Conservation (phyloP, 2,888 invertebrate species). For the Cataglyphis rosenhaueri region DNA sequence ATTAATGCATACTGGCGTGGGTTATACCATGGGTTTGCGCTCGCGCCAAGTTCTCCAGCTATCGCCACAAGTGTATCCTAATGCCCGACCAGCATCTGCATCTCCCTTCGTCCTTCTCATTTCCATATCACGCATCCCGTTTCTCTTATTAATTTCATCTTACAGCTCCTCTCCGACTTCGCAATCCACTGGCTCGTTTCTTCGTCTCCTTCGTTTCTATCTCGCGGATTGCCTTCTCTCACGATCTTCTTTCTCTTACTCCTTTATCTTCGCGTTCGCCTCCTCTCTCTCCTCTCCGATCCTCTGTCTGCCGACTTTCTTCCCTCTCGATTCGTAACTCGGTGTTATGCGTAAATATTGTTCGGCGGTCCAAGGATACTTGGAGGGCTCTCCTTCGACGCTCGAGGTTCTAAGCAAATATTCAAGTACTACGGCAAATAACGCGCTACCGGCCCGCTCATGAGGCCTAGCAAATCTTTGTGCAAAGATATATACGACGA, state of each 20-base stretch:
- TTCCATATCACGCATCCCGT: constrained; percentile 74
- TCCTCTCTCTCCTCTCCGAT: constrained; percentile 24
- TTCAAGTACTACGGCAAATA: constrained; percentile 74
- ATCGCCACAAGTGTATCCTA: constrained; percentile 71
- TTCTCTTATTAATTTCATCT: constrained; percentile 76
- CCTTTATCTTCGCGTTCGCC: constrained; percentile 60
- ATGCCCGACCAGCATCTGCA: constrained; percentile 58
- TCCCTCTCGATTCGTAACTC: constrained; percentile 66
- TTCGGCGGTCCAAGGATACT: constrained; percentile 75
- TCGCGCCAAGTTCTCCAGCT: constrained; percentile 62
- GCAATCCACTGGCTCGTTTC: constrained; percentile 59
- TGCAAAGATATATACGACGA: constrained; percentile 53
- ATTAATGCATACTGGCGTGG: constrained; percentile 76
- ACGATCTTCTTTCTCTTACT: constrained; percentile 61
- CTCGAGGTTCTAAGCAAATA: constrained; percentile 74
- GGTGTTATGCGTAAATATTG: constrained; percentile 79
- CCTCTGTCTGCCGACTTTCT: constrained; percentile 52
- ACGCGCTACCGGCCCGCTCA: constrained; percentile 61
- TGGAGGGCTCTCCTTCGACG: constrained; percentile 66
- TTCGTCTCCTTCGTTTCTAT: constrained; percentile 40
- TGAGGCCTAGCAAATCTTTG: constrained; percentile 61
- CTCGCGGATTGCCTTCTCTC: constrained; percentile 66
- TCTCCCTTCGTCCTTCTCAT: constrained; percentile 63
- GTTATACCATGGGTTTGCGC: constrained; percentile 59
- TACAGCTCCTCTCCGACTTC: constrained; percentile 58